Conservation (phyloP, 2,113 vertebrate genomes). For the Lamprotornis superbus region DNA sequence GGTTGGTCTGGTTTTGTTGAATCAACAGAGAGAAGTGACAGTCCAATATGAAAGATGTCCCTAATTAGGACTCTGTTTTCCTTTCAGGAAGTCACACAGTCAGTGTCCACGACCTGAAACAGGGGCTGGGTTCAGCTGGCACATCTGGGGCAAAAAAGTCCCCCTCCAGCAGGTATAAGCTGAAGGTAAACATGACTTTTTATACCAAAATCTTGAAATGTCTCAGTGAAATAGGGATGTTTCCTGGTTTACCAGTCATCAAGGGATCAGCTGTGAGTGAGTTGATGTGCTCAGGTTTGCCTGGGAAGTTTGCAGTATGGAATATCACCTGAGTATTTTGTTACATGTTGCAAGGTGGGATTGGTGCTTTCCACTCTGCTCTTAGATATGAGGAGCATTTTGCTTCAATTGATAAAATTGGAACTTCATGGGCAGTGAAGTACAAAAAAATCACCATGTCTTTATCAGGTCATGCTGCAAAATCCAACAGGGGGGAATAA, state of each 20-base stretch:
- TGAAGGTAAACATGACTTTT: conserved; percentile 78
- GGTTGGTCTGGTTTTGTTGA: neutral
- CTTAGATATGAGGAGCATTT: neutral
- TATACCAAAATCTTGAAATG: neutral
- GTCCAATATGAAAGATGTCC: neutral
- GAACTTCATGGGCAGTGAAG: neutral
- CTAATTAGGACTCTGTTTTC: neutral
- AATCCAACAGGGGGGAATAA: neutral
- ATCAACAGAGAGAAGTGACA: neutral
- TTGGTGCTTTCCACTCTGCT: neutral
- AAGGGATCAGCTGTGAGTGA: neutral
- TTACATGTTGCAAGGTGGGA: neutral
- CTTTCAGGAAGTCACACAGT: conserved; percentile 80
- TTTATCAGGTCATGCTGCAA: neutral
- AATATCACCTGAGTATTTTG: neutral
- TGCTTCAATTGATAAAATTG: neutral
- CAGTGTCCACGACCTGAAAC: conserved; percentile 83
- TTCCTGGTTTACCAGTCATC: neutral
- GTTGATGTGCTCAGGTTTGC: neutral
- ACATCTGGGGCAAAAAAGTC: conserved; percentile 50
- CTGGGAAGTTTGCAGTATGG: neutral
- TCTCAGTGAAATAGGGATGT: neutral
- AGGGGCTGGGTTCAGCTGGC: conserved; percentile 71
- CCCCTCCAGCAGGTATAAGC: conserved; percentile 76
- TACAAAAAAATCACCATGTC: neutral